Conservation (phyloP, 1,140 invertebrate genomes). For the Drosophila takahashii region DNA sequence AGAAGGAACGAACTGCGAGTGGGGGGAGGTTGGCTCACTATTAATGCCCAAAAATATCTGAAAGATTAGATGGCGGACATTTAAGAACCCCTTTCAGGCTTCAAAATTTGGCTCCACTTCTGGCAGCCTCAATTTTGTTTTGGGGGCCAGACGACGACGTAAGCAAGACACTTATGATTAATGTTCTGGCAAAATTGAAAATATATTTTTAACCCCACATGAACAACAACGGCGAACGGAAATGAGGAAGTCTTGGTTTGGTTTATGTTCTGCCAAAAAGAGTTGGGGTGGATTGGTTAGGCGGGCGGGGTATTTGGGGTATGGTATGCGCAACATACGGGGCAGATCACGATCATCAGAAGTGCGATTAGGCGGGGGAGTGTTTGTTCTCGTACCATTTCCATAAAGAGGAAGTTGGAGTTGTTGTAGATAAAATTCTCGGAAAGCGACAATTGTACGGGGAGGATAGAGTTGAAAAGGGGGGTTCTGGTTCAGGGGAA, state of each 20-base stretch:
- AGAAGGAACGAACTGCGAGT: neutral
- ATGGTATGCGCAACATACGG: conserved; percentile 59
- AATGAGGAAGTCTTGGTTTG: conserved; percentile 74
- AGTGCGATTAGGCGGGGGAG: conserved; percentile 55
- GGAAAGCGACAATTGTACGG: conserved; percentile 39
- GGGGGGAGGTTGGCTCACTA: conserved; percentile 3
- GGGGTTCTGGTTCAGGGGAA: neutral
- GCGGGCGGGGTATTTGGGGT: conserved; percentile 20
- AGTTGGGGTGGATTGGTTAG: conserved; percentile 55
- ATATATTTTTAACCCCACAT: conserved; percentile 66
- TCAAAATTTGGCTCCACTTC: conserved; percentile 18
- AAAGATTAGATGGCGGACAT: conserved; percentile 69
- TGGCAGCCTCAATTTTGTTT: conserved; percentile 45
- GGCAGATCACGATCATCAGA: conserved; percentile 52
- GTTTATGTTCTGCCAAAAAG: conserved; percentile 78
- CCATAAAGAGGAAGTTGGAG: conserved; percentile 34
- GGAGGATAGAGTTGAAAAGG: conserved; percentile 13
- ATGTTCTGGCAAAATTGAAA: conserved; percentile 80
- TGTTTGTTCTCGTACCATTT: conserved; percentile 9
- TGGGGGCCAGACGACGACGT: conserved; percentile 30
- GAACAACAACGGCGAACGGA: conserved; percentile 47
- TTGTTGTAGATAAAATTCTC: conserved; percentile 56
- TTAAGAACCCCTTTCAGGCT: conserved; percentile 28
- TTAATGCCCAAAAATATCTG: conserved; percentile 67
- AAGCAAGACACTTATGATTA: conserved; percentile 72